Evolutionary conservation across 1,140 invertebrate species (phyloP), one percentile per base, ranked within the genome.

Genomic region (Heliconius melpomene): DNA sequence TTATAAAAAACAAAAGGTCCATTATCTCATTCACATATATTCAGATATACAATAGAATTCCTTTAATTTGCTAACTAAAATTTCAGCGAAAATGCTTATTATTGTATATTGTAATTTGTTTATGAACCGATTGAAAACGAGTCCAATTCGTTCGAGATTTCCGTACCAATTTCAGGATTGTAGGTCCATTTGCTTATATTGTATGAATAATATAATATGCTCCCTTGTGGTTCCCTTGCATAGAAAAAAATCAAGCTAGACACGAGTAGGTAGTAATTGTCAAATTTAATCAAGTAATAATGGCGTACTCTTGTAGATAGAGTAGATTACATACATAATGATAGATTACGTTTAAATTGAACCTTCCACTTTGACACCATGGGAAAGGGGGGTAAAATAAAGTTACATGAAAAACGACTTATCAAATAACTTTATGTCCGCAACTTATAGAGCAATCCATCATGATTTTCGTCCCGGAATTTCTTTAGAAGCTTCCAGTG

Each of bases 361-460:
- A 52, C 18, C 16, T 20, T 52, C 5, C 13, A 46, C 40, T 46
- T 16, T 5, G 40, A 46, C 13, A 54, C 52, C 18, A 54, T n/a
- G 6, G 20, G 23, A 60, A 23, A 23, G 3, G 57, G 20, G n/a
- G 20, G n/a, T 54, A 54, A 66, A 66, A 75, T 50, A 75, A 54
- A 75, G 38, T 3, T 71, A 77, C 75, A 76, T 76, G 75, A 76
- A 76, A 76, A 78, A 78, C 66, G 77, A 78, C 46, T 73, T 72
- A 76, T 60, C 74, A 38, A 75, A 75, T 76, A 76, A 66, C 71
- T 78, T 74, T 60, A 50, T 36, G 50, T 60, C 77, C 23, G n/a
- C 72, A 78, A 74, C 54, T 78, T 78, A 46, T 46, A 50, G 29
- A 66, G 77, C 73, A 78, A 78, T 78, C 77, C 77, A 78, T 78